These are phyloP conservation scores for Diaperis boleti DNA, from an alignment of 2,888 invertebrate genomes.

Conservation along the genomic window DNA sequence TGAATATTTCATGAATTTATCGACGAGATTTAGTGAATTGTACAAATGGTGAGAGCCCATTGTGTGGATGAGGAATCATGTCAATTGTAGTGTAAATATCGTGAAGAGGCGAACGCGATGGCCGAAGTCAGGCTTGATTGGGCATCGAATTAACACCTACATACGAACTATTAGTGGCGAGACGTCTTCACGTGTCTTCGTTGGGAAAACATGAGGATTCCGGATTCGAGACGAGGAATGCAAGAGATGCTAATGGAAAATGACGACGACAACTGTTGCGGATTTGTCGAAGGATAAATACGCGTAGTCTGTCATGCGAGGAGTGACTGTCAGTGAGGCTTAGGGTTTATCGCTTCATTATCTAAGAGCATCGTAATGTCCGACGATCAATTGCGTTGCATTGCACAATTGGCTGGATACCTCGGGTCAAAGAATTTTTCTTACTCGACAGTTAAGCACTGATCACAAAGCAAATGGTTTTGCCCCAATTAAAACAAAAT, in stretches of 20 bases:
- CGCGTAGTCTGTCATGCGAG: too few species aligned
- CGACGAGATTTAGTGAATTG: slow-evolving; percentile 18
- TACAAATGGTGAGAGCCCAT: slow-evolving; percentile 9
- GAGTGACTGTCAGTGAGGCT: too few species aligned
- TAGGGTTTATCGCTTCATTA: too few species aligned
- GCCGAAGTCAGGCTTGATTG: slow-evolving; percentile 8
- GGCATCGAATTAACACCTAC: slow-evolving; percentile 29
- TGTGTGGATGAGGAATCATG: slow-evolving; percentile 9
- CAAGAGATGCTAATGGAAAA: neutral
- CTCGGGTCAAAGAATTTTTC: too few species aligned
- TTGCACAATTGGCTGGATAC: too few species aligned
- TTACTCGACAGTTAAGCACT: too few species aligned
- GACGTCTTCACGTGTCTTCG: neutral
- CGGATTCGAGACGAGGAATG: neutral
- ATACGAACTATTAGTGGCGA: slow-evolving; percentile 8
- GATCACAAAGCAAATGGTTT: too few species aligned
- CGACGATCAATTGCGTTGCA: too few species aligned
- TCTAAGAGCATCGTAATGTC: too few species aligned
- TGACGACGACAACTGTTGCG: too few species aligned
- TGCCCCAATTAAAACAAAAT: too few species aligned
- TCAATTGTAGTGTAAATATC: slow-evolving; percentile 27
- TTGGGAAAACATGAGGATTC: neutral
- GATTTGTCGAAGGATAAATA: neutral
- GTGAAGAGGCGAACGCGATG: neutral
- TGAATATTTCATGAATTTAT: slow-evolving; percentile 37